phyloP scores from a whole-genome alignment of 1,140 invertebrate genomes.

The Heterodera schachtii region DNA sequence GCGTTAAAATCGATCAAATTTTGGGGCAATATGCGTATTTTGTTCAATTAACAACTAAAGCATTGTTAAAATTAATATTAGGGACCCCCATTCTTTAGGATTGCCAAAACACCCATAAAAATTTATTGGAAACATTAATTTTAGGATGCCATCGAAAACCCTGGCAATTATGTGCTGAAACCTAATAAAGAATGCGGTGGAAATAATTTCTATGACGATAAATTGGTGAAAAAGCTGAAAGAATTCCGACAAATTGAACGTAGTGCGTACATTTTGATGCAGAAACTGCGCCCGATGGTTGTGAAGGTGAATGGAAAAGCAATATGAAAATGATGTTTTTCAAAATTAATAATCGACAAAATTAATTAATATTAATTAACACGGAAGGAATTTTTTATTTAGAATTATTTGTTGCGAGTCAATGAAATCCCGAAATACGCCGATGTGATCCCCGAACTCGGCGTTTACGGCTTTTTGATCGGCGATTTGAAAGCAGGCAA shows the following conservation, averaged over 20 bases:
- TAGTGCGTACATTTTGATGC: conserved; percentile 90
- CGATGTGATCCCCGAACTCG: conserved; percentile 84
- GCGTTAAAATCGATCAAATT: no score
- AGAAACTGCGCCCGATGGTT: conserved; percentile 66
- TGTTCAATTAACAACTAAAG: no score
- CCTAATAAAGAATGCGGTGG: conserved; percentile 82
- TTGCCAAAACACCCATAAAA: no score
- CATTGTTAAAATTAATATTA: no score
- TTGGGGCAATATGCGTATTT: no score
- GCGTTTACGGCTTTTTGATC: conserved; percentile 85
- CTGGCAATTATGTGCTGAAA: conserved; percentile 87
- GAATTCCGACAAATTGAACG: conserved; percentile 75
- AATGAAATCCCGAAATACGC: conserved; percentile 66
- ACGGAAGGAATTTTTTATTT: conserved; percentile 68
- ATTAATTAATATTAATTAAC: conserved; percentile 47
- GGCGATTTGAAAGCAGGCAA: conserved; percentile 84
- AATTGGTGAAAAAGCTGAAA: conserved; percentile 74
- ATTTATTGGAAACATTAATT: no score
- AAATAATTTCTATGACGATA: conserved; percentile 86
- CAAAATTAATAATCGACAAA: not conserved
- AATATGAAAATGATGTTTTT: no score
- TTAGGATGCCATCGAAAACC: conserved; percentile 77
- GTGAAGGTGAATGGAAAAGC: conserved; percentile 46
- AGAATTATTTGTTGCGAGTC: conserved; percentile 81
- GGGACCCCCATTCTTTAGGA: no score